These are phyloP conservation scores for Lampropteryx suffumata DNA, from an alignment of 2,888 invertebrate genomes.

Conservation along the genomic window DNA sequence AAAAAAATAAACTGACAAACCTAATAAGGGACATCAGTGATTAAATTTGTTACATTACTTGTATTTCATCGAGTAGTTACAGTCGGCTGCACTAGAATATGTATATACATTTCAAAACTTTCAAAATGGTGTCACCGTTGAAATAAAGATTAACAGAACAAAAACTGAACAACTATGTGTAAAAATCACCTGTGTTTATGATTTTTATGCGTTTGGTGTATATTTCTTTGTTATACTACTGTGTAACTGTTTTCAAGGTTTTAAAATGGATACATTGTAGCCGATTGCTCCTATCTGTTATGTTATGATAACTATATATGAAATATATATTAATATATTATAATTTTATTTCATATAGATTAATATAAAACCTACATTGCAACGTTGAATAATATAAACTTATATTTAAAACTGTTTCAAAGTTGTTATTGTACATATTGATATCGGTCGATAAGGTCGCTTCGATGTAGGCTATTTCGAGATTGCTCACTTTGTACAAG, in stretches of 20 bases:
- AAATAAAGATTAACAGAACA: no score
- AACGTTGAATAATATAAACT: slow-evolving; percentile 20
- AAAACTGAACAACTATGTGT: no score
- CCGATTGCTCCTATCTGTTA: no score
- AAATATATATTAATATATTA: no score
- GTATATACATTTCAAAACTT: no score
- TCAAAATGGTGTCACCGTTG: no score
- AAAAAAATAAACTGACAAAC: slow-evolving; percentile 20
- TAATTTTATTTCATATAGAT: slow-evolving; percentile 13
- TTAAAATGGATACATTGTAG: no score
- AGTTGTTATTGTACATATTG: slow-evolving; percentile 73
- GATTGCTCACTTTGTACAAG: slow-evolving; percentile 81
- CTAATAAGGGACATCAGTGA: slow-evolving; percentile 19
- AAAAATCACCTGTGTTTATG: no score
- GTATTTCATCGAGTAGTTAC: slow-evolving; percentile 9
- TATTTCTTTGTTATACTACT: no score
- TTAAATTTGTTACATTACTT: not conserved
- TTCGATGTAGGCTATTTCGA: slow-evolving; percentile 74
- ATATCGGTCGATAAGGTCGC: slow-evolving; percentile 71
- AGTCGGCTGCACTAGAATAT: not conserved
- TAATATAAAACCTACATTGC: slow-evolving; percentile 14
- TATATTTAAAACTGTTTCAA: slow-evolving; percentile 52
- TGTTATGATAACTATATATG: no score
- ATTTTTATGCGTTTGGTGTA: no score
- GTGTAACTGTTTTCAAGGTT: no score